phyloP scores from a whole-genome alignment of 2,797 vertebrate genomes.

The Discoglossus pictus region DNA sequence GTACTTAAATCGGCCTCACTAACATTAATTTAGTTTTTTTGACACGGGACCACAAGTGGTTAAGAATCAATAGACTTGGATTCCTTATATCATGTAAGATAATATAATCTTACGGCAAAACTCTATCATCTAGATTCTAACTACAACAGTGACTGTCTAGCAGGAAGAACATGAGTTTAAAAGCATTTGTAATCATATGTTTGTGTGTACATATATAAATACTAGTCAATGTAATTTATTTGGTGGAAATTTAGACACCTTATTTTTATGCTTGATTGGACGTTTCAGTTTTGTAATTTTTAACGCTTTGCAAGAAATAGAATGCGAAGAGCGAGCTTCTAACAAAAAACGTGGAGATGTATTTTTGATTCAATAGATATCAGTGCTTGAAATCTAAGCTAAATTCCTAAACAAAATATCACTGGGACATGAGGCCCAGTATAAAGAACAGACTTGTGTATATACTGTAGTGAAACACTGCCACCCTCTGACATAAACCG shows the following conservation, averaged over 20 bases:
- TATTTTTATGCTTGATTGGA: slow-evolving; percentile 3
- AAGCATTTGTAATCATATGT: background rate
- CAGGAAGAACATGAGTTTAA: background rate
- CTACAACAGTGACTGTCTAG: no score
- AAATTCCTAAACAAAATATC: background rate
- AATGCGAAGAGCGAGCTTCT: background rate
- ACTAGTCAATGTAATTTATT: slow-evolving; percentile 5
- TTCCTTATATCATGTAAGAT: slow-evolving; percentile 36
- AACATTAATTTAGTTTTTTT: background rate
- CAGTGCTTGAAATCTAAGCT: background rate
- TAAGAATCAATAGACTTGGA: slow-evolving; percentile 42
- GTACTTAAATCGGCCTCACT: background rate
- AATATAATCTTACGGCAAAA: slow-evolving; percentile 47
- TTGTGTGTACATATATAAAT: background rate
- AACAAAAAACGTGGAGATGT: background rate
- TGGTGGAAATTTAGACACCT: background rate
- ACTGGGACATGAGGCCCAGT: slow-evolving; percentile 9
- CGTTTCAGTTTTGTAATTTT: slow-evolving; percentile 4
- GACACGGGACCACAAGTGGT: slow-evolving; percentile 43
- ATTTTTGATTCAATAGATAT: slow-evolving; percentile 1
- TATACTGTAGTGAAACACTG: slow-evolving; percentile 20
- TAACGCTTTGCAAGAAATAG: background rate
- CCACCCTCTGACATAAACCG: slow-evolving; percentile 28
- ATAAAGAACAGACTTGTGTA: slow-evolving; percentile 6
- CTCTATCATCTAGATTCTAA: slow-evolving; percentile 41